Conservation (phyloP, 2,797 vertebrate genomes). For the Premnoplex brunnescens region DNA sequence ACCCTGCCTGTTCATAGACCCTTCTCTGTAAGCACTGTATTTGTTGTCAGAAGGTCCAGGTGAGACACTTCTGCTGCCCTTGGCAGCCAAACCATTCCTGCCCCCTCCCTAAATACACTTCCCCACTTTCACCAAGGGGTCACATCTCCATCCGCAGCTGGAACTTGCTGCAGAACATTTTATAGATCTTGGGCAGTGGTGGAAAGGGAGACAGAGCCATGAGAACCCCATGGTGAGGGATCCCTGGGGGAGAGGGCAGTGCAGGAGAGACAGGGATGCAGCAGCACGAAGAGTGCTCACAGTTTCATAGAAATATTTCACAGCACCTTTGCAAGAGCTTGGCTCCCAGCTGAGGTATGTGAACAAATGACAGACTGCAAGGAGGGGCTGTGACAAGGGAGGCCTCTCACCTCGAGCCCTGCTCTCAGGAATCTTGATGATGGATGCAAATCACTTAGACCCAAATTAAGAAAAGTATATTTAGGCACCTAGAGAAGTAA, state of each 20-base stretch:
- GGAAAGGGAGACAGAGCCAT: fast-evolving
- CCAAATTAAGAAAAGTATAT: slow-evolving; percentile 64
- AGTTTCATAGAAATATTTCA: slow-evolving; percentile 7
- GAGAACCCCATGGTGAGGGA: background rate
- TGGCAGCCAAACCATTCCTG: background rate
- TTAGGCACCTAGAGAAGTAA: slow-evolving; percentile 60
- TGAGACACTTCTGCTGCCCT: background rate
- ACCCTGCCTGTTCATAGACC: background rate
- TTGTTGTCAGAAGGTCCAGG: background rate
- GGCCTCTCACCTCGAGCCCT: background rate
- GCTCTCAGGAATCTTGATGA: slow-evolving; percentile 36
- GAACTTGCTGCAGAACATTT: background rate
- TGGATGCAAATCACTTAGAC: slow-evolving; percentile 12
- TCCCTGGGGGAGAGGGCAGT: background rate
- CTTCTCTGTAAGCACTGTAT: background rate
- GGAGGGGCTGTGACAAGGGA: slow-evolving; percentile 18
- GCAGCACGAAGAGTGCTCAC: background rate
- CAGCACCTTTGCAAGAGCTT: background rate
- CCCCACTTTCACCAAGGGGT: fast-evolving
- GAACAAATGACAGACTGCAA: slow-evolving; percentile 35
- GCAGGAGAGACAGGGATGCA: background rate
- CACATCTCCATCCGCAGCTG: background rate
- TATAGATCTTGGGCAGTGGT: background rate
- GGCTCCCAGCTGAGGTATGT: background rate
- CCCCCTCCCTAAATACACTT: background rate